Evolutionary conservation across 2,888 invertebrate genomes (phyloP).

Genomic region (Agrochola litura): DNA sequence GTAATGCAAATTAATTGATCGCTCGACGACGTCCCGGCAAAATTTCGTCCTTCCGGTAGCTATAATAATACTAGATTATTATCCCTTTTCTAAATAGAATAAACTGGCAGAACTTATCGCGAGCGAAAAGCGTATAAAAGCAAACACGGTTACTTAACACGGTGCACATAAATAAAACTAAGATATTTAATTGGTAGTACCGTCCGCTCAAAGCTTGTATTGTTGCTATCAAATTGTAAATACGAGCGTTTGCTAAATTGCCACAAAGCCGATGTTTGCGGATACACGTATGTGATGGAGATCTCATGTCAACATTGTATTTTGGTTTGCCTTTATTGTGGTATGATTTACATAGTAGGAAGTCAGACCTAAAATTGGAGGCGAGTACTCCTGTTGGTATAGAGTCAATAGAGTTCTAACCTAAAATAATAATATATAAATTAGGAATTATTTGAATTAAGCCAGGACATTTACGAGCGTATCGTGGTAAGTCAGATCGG

Average conservation of each 20-base stretch:
- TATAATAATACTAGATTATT: slow-evolving; percentile 61
- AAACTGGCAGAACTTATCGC: slow-evolving; percentile 69
- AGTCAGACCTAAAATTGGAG: slow-evolving; percentile 49
- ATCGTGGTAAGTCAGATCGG: slow-evolving; percentile 64
- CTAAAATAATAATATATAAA: neutral
- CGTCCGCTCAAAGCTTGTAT: slow-evolving; percentile 66
- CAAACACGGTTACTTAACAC: slow-evolving; percentile 76
- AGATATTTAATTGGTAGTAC: slow-evolving; percentile 77
- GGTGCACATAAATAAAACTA: slow-evolving; percentile 74
- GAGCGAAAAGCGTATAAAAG: slow-evolving; percentile 69
- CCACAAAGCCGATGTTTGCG: slow-evolving; percentile 56
- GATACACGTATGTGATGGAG: slow-evolving; percentile 60
- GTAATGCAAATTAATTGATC: slow-evolving; percentile 46
- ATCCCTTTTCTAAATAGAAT: slow-evolving; percentile 70
- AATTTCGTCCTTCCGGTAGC: slow-evolving; percentile 40
- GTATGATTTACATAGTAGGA: slow-evolving; percentile 60
- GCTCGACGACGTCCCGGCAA: slow-evolving; percentile 6
- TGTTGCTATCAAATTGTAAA: slow-evolving; percentile 67
- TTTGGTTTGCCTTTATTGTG: slow-evolving; percentile 63
- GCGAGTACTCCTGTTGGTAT: neutral
- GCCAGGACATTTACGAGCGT: slow-evolving; percentile 26
- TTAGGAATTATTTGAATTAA: neutral
- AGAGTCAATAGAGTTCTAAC: slow-evolving; percentile 4
- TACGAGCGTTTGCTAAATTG: slow-evolving; percentile 62
- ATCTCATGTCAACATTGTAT: slow-evolving; percentile 66